phyloP scores from a whole-genome alignment of 2,113 vertebrate species.

The Phyllostomus hastatus region DNA sequence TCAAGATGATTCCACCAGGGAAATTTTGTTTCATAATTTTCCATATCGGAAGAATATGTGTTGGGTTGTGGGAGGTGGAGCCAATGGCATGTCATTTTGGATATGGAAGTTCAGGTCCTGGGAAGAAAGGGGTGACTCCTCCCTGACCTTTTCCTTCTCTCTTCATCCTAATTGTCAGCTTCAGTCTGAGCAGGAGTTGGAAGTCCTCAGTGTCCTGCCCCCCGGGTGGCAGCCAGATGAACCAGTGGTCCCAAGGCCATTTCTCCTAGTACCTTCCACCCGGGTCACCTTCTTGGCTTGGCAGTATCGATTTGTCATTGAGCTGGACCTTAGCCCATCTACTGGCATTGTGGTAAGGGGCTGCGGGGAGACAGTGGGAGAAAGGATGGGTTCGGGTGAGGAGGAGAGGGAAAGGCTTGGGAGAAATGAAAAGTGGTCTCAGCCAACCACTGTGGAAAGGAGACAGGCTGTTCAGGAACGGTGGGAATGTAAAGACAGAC shows the following conservation, averaged over 20 bases:
- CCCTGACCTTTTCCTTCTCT: background rate
- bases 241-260: conserved; percentile 81
- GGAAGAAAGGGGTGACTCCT: background rate
- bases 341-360: conserved; percentile 95
- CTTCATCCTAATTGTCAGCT: conserved; percentile 74
- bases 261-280: conserved; percentile 91
- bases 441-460: background rate
- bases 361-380: background rate
- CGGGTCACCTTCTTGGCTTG: conserved; percentile 95
- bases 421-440: background rate
- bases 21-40: background rate
- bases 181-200: conserved; percentile 90
- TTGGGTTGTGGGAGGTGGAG: background rate
- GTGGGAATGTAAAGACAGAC: background rate
- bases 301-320: conserved; percentile 96
- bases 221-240: conserved; percentile 93
- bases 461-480: background rate
- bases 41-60: background rate
- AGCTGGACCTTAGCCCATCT: conserved; percentile 97
- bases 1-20: background rate
- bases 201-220: conserved; percentile 92
- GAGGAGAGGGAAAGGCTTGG: background rate
- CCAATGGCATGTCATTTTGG: background rate
- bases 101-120: background rate
- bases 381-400: background rate